Evolutionary conservation across 2,888 invertebrate genomes (phyloP).

Genomic region (Leptarthrus brevirostris): DNA sequence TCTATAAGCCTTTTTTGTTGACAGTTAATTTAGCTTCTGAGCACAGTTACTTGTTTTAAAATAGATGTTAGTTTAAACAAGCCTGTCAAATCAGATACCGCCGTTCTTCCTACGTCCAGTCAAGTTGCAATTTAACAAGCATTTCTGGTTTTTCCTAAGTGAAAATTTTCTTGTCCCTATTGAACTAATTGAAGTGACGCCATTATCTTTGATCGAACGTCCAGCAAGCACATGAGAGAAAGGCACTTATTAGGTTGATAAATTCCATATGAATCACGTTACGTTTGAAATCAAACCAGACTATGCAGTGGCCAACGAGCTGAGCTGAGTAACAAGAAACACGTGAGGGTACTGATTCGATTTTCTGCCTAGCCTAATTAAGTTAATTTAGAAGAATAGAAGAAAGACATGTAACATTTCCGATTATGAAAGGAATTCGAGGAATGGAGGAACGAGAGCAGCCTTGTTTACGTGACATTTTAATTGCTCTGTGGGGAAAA

Average conservation of each 20-base stretch:
- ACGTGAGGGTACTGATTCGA: neutral
- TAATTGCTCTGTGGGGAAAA: too few species aligned
- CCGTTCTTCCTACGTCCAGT: slow-evolving; percentile 2
- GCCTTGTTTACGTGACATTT: too few species aligned
- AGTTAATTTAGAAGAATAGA: too few species aligned
- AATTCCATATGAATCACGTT: slow-evolving; percentile 1
- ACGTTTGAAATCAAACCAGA: neutral
- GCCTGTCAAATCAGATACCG: neutral
- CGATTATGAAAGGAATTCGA: too few species aligned
- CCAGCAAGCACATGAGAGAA: slow-evolving; percentile 4
- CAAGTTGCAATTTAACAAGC: neutral
- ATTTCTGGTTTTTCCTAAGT: slow-evolving; percentile 5
- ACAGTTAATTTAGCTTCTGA: slow-evolving; percentile 15
- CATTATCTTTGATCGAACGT: slow-evolving; percentile 30
- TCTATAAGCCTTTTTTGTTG: slow-evolving; percentile 17
- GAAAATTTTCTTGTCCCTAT: slow-evolving; percentile 20
- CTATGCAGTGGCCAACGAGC: neutral
- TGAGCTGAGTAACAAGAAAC: neutral
- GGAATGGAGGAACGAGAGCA: too few species aligned
- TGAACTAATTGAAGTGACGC: slow-evolving; percentile 45
- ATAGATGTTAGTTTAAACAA: slow-evolving; percentile 1
- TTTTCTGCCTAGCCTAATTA: neutral
- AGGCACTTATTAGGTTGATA: neutral
- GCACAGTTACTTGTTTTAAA: neutral
- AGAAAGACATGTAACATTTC: too few species aligned